Evolutionary conservation across 2,888 invertebrate genomes (phyloP).

Genomic region (Isoperla grammatica): DNA sequence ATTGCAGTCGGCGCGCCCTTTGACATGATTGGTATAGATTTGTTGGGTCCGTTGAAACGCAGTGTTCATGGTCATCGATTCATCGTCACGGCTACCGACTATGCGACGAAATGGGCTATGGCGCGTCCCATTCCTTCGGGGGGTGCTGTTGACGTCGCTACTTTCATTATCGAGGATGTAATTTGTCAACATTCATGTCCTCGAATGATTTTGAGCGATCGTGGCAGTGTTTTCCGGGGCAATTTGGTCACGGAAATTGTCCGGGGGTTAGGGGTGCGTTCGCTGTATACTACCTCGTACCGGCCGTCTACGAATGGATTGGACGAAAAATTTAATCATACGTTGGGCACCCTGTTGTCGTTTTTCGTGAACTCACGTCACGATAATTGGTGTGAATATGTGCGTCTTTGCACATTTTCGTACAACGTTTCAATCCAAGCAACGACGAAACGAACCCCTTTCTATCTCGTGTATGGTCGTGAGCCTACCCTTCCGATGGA

Average conservation of each 20-base stretch:
- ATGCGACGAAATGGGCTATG: constrained; percentile 25
- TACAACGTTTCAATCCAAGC: constrained; percentile 29
- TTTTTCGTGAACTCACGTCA: constrained; percentile 27
- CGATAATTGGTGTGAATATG: constrained; percentile 30
- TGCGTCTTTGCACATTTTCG: constrained; percentile 27
- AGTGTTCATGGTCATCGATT: constrained; percentile 22
- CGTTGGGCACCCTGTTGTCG: constrained; percentile 30
- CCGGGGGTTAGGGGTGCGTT: constrained; percentile 18
- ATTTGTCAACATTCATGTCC: constrained; percentile 26
- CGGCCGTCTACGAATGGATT: constrained; percentile 31
- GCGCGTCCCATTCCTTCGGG: constrained; percentile 19
- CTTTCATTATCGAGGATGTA: constrained; percentile 25
- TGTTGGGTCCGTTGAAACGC: constrained; percentile 28
- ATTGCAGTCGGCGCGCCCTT: constrained; percentile 22
- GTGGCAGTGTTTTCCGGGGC: constrained; percentile 29
- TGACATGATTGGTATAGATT: constrained; percentile 24
- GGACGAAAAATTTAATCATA: constrained; percentile 32
- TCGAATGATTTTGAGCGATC: constrained; percentile 27
- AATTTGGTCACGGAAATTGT: constrained; percentile 24
- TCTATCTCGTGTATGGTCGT: constrained; percentile 29
- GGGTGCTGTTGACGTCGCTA: constrained; percentile 26
- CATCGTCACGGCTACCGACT: constrained; percentile 29
- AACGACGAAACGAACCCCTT: constrained; percentile 29
- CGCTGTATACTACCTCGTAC: constrained; percentile 29
- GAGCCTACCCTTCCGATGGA: constrained; percentile 29